Conservation (phyloP, 2,113 vertebrate species). For the Tonatia bakeri region DNA sequence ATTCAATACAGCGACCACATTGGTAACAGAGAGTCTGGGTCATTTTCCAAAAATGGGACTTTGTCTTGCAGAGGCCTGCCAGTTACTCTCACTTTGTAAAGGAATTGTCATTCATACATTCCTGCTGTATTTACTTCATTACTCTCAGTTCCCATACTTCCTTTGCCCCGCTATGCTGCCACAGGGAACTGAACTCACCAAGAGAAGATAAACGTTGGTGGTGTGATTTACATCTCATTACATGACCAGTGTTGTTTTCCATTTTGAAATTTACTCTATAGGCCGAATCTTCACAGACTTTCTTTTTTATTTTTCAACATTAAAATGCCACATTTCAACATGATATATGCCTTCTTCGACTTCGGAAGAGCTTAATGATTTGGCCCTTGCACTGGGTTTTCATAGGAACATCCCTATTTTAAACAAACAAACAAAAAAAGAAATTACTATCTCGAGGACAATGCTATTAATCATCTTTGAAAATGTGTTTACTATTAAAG, state of each 20-base stretch:
- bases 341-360: conserved; percentile 9
- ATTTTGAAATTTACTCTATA: conserved; percentile 48
- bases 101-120: neutral
- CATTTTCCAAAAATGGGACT: neutral
- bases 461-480: conserved; percentile 19
- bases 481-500: conserved; percentile 50
- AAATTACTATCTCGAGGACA: conserved; percentile 32
- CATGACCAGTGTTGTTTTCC: neutral
- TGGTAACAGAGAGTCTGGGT: neutral
- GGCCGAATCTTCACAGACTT: conserved; percentile 30
- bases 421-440: conserved; percentile 6
- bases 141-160: neutral
- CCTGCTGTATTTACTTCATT: neutral
- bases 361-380: neutral
- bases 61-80: neutral
- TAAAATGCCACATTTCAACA: conserved; percentile 41
- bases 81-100: neutral
- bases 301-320: conserved; percentile 27
- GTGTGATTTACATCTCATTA: conserved; percentile 51
- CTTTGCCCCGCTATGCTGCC: neutral
- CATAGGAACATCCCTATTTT: neutral
- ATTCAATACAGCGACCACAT: neutral
- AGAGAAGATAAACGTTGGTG: conserved; percentile 24
- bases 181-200: conserved; percentile 27
- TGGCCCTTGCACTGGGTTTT: neutral